Percentiles rank a stretch among this genome's conserved stretches.
These are phyloP conservation scores for human DNA, from an alignment of 2,113 vertebrate species.

Conservation along the genomic window GRCh38 chr18:39075501-39076000, in stretches of 20 bases:
- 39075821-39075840: not conserved
- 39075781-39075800: not conserved
- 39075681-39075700: not conserved
- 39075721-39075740: not conserved
- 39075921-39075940: not conserved
- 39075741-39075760: not conserved
- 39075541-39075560: not conserved
- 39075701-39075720: not conserved
- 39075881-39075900: not conserved
- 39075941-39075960: not conserved
- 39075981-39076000: not conserved
- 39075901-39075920: not conserved
- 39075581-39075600: not conserved
- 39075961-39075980: not conserved
- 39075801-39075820: not conserved
- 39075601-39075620: rapidly evolving
- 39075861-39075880: not conserved
- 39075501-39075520: not conserved
- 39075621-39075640: not conserved
- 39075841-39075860: not conserved
- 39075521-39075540: not conserved
- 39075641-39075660: not conserved
- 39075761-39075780: not conserved
- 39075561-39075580: not conserved
- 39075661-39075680: not conserved